phyloP scores from a whole-genome alignment of 2,113 vertebrate genomes.

The Cervus canadensis region DNA sequence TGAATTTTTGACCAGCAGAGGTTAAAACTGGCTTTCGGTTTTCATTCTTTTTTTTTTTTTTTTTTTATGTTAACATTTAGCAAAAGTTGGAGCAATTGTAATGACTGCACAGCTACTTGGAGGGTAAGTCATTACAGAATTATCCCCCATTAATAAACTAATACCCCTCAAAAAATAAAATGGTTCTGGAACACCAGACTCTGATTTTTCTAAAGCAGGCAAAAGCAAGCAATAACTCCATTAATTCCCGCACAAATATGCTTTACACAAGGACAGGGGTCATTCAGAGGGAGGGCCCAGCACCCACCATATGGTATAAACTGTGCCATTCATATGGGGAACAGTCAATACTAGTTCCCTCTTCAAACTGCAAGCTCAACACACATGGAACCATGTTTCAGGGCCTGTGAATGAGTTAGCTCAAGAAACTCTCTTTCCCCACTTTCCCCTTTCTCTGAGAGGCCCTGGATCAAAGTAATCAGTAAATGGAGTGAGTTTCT shows the following conservation, averaged over 20 bases:
- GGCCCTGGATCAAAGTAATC: slow-evolving; percentile 27
- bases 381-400: background rate
- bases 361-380: background rate
- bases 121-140: background rate
- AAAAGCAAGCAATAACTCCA: background rate
- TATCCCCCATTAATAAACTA: background rate
- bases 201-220: background rate
- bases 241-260: slow-evolving; percentile 27
- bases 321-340: background rate
- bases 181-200: background rate
- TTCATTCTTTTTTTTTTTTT: background rate
- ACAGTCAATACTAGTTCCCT: background rate
- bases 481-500: background rate
- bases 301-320: background rate
- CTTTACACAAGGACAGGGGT: background rate
- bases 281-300: background rate
- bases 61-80: background rate
- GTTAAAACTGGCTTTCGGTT: slow-evolving; percentile 2
- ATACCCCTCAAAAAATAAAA: background rate
- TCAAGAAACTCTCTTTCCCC: background rate
- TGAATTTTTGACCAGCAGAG: background rate
- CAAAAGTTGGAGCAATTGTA: background rate
- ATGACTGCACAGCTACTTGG: background rate
- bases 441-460: background rate
- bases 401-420: background rate